A percentile compares a stretch with the other conserved stretches of the same genome.
Conservation (phyloP, 2,888 invertebrate genomes). For the Nymphalis polychloros region DNA sequence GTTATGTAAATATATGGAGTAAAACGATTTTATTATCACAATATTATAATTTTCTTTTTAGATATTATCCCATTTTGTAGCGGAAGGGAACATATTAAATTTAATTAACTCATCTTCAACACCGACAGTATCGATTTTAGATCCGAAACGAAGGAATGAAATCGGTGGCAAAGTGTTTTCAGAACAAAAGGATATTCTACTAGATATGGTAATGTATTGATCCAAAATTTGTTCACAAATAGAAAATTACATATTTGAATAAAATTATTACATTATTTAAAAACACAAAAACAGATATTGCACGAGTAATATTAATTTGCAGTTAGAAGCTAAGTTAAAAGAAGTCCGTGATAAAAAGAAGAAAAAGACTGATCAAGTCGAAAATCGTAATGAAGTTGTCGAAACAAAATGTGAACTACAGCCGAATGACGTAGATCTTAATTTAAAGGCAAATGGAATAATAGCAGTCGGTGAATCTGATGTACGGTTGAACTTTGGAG, state of each 20-base stretch:
- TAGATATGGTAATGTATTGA: slow-evolving; percentile 58
- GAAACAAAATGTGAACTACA: slow-evolving; percentile 46
- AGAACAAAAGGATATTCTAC: slow-evolving; percentile 65
- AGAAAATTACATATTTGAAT: neutral
- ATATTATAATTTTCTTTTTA: slow-evolving; percentile 2
- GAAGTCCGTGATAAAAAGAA: slow-evolving; percentile 65
- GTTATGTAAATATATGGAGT: neutral
- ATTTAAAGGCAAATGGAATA: slow-evolving; percentile 58
- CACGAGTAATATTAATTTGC: slow-evolving; percentile 21
- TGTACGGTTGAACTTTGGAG: slow-evolving; percentile 55
- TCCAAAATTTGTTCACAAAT: neutral
- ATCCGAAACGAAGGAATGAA: slow-evolving; percentile 51
- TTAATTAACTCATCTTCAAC: slow-evolving; percentile 29
- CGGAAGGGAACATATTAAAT: slow-evolving; percentile 32
- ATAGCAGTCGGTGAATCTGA: slow-evolving; percentile 61
- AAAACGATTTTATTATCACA: neutral
- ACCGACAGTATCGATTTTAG: slow-evolving; percentile 42
- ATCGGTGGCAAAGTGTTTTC: slow-evolving; percentile 61
- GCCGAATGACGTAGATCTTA: slow-evolving; percentile 53
- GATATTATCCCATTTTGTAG: slow-evolving; percentile 15
- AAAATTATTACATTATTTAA: neutral
- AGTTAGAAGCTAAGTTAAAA: slow-evolving; percentile 69
- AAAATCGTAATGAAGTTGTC: slow-evolving; percentile 27
- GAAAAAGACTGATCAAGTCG: slow-evolving; percentile 46
- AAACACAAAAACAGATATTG: neutral